Evolutionary conservation across 2,797 vertebrate species (phyloP).

Genomic region (Diceros bicornis): DNA sequence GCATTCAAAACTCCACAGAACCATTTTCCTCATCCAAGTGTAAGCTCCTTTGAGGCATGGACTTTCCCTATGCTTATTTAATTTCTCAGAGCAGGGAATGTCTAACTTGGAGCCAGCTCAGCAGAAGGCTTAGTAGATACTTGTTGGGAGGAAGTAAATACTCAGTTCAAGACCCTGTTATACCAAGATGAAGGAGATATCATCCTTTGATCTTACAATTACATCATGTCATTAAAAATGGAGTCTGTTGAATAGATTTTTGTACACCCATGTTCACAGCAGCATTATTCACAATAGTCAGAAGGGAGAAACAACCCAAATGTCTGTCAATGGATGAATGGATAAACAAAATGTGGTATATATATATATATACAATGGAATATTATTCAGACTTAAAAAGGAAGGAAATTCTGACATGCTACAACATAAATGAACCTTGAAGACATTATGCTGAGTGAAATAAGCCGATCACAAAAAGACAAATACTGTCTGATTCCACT

Average conservation of each 20-base stretch:
- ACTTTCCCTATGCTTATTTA: not conserved
- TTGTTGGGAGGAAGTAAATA: not conserved
- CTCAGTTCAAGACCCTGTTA: not conserved
- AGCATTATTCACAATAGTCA: not conserved
- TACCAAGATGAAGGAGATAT: not conserved
- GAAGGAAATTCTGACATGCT: not conserved
- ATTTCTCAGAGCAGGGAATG: not conserved
- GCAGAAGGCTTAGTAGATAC: not conserved
- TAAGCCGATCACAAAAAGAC: not conserved
- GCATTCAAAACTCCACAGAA: not conserved
- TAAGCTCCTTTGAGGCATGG: not conserved
- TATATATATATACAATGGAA: not conserved
- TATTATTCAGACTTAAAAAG: not conserved
- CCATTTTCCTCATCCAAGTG: not conserved
- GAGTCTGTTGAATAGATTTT: not conserved
- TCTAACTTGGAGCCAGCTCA: not conserved
- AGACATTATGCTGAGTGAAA: not conserved
- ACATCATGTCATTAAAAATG: not conserved
- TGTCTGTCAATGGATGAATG: not conserved
- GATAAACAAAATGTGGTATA: not conserved
- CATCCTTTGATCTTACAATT: not conserved
- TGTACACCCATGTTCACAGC: not conserved
- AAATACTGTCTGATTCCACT: not conserved
- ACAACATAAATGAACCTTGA: not conserved
- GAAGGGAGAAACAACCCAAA: not conserved